Evolutionary conservation across 2,797 vertebrate species (phyloP).

Genomic region (Phalloptychus januarius): DNA sequence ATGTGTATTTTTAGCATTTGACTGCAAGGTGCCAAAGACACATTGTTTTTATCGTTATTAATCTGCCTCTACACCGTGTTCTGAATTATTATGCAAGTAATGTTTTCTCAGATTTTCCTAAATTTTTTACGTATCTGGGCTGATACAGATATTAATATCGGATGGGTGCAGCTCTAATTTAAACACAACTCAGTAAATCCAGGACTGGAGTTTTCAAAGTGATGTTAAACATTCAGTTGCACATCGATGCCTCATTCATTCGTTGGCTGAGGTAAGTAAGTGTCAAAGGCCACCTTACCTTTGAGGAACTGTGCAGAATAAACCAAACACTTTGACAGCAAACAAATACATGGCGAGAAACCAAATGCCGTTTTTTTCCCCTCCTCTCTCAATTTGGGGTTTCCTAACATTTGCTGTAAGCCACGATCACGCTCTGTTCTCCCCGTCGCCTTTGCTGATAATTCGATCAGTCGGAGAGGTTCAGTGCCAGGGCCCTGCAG

Average conservation of each 20-base stretch:
- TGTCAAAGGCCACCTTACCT: neutral
- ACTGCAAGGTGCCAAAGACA: neutral
- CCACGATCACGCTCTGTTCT: constrained; percentile 3
- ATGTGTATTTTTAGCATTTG: neutral
- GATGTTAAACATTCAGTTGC: neutral
- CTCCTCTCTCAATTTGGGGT: neutral
- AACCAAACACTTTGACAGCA: neutral
- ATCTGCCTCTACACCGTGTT: too few species aligned
- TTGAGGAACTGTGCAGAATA: neutral
- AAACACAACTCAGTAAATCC: neutral
- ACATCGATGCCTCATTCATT: constrained; percentile 6
- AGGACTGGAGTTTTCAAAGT: neutral
- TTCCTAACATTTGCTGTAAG: neutral
- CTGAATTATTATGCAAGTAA: too few species aligned
- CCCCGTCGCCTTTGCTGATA: constrained; percentile 28
- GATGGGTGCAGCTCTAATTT: too few species aligned
- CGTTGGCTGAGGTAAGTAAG: neutral
- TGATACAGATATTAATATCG: too few species aligned
- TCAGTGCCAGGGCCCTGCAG: constrained; percentile 25
- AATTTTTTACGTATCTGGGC: too few species aligned
- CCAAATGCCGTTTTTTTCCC: neutral
- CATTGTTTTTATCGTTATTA: neutral
- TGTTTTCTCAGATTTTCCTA: too few species aligned
- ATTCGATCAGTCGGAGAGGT: constrained; percentile 44
- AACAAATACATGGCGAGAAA: constrained; percentile 1